Percentiles rank a stretch among this genome's conserved stretches.
Conservation (phyloP, 2,797 vertebrate species). For the Sebastes nivosus region DNA sequence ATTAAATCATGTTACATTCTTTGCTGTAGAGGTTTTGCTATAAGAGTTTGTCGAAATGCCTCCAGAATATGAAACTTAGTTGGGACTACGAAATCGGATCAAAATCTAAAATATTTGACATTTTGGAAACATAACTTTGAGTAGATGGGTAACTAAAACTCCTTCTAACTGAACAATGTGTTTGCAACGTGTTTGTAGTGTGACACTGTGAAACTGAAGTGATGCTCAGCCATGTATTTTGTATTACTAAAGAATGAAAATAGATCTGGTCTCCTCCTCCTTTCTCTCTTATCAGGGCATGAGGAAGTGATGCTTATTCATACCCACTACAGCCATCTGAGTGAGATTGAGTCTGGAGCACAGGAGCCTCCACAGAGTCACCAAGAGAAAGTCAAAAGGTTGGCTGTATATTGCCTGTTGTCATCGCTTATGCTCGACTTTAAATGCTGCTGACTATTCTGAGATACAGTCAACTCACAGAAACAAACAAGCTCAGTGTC, state of each 20-base stretch:
- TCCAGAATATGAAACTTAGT: neutral
- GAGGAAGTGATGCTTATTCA: conserved; percentile 83
- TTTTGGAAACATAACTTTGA: neutral
- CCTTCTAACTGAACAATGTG: neutral
- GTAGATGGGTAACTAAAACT: neutral
- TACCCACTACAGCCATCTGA: conserved; percentile 79
- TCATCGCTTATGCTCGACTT: neutral
- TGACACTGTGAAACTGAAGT: neutral
- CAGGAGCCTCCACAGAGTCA: conserved; percentile 36
- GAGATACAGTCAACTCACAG: neutral
- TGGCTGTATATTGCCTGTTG: neutral
- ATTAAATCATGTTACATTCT: neutral
- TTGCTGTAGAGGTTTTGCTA: neutral
- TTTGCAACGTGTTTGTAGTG: neutral
- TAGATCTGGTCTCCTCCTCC: neutral
- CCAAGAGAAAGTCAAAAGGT: conserved; percentile 57
- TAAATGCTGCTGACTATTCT: neutral
- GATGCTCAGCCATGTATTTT: neutral
- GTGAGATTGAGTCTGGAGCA: conserved; percentile 61
- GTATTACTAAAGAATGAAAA: neutral
- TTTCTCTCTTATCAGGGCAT: conserved; percentile 65
- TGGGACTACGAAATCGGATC: neutral
- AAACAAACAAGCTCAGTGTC: neutral
- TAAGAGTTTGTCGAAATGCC: neutral
- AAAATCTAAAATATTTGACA: neutral